A percentile compares a stretch with the other conserved stretches of the same genome.
phyloP scores from a whole-genome alignment of 2,797 vertebrate species.

The Lemur catta region DNA sequence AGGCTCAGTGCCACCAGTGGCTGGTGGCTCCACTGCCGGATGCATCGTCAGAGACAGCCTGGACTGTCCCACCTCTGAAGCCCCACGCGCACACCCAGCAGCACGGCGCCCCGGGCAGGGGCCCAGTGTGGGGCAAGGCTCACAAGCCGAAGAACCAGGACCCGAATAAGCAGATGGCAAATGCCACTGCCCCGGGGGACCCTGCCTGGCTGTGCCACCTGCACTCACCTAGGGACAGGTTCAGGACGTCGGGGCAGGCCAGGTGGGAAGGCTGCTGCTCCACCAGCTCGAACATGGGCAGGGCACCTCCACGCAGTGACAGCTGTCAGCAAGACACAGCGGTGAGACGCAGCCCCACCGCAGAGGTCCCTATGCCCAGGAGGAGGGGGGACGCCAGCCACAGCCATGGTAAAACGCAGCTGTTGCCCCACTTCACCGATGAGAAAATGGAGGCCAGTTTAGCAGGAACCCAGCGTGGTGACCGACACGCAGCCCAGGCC shows the following conservation, averaged over 20 bases:
- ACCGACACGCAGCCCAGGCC: too few species aligned
- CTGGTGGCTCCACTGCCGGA: not conserved
- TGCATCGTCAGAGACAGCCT: not conserved
- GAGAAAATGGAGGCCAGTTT: not conserved
- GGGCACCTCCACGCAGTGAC: slow-evolving; percentile 90
- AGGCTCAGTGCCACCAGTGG: not conserved
- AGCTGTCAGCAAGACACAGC: slow-evolving; percentile 83
- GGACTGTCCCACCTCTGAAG: not conserved
- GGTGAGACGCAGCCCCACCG: not conserved
- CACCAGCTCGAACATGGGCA: slow-evolving; percentile 98
- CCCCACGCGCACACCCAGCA: not conserved
- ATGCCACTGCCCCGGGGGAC: accelerated
- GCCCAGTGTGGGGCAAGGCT: not conserved
- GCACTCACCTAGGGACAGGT: slow-evolving; percentile 94
- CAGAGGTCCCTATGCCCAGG: not conserved
- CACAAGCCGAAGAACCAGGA: not conserved
- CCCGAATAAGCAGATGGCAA: not conserved
- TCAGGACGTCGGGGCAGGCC: slow-evolving; percentile 92
- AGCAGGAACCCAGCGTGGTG: not conserved
- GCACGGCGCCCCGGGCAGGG: not conserved
- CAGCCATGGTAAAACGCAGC: too few species aligned
- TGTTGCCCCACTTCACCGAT: not conserved
- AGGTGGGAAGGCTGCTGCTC: slow-evolving; percentile 95
- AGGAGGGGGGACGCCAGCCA: not conserved
- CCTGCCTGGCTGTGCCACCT: too few species aligned